A percentile compares a stretch with the other conserved stretches of the same genome.
phyloP scores from a whole-genome alignment of 1,140 invertebrate genomes.

The Helicoverpa zea region DNA sequence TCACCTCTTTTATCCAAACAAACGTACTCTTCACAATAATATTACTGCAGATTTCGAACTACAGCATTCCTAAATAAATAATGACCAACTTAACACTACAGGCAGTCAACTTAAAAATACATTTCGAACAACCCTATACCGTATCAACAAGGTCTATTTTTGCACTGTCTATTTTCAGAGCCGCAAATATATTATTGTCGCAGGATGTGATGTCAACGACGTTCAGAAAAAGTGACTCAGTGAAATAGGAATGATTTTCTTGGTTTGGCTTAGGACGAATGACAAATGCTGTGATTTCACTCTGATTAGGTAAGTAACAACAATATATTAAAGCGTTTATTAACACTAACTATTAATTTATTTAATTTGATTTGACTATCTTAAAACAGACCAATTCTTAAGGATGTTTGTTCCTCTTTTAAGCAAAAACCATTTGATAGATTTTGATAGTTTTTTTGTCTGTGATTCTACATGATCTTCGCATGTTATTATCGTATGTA shows the following conservation, averaged over 20 bases:
- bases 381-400: too few species aligned
- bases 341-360: too few species aligned
- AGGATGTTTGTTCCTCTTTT: too few species aligned
- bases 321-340: not conserved
- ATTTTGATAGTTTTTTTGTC: too few species aligned
- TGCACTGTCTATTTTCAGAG: not conserved
- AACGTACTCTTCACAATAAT: not conserved
- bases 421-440: too few species aligned
- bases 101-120: not conserved
- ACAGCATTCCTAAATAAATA: not conserved
- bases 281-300: not conserved
- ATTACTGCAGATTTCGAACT: not conserved
- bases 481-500: too few species aligned
- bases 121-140: not conserved
- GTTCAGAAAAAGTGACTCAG: not conserved
- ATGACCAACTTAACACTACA: not conserved
- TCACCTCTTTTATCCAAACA: too few species aligned
- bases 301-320: not conserved
- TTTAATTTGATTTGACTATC: too few species aligned
- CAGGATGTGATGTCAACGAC: conserved; percentile 12
- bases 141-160: conserved; percentile 7
- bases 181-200: conserved; percentile 21
- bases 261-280: not conserved
- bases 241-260: not conserved
- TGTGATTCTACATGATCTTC: too few species aligned